These are phyloP conservation scores for Okamejei kenojei DNA, from an alignment of 2,797 vertebrate genomes.

Conservation along the genomic window DNA sequence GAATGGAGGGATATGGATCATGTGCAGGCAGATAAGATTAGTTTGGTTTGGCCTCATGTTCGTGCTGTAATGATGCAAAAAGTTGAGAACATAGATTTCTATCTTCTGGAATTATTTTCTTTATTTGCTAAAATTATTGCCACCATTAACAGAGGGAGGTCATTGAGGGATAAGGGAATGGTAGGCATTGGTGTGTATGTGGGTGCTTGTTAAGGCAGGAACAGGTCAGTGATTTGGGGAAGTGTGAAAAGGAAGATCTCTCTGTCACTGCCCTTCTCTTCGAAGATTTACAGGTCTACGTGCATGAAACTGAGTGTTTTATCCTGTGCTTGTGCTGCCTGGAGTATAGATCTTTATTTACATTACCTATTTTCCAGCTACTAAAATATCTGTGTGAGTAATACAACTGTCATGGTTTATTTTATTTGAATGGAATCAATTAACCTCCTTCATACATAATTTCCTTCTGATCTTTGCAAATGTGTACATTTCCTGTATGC, in stretches of 20 bases:
- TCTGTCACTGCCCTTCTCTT: too few species aligned
- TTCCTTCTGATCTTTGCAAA: neutral
- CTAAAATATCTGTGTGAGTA: conserved; percentile 23
- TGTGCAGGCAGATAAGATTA: too few species aligned
- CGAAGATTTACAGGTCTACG: too few species aligned
- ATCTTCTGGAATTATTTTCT: too few species aligned
- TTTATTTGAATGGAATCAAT: conserved; percentile 35
- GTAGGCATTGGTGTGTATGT: neutral
- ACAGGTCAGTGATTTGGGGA: neutral
- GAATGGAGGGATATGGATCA: too few species aligned
- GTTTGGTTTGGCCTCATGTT: too few species aligned
- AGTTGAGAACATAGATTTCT: too few species aligned
- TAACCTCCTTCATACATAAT: conserved; percentile 8
- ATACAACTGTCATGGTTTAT: neutral
- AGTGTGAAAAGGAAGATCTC: neutral
- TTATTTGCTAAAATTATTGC: too few species aligned
- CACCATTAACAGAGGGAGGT: too few species aligned
- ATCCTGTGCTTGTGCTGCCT: too few species aligned
- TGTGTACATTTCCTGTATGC: neutral
- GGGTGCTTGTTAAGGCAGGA: neutral
- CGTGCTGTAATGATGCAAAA: too few species aligned
- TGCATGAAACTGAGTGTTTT: too few species aligned
- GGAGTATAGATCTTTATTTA: neutral
- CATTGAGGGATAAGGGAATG: neutral
- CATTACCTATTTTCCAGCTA: neutral